A percentile compares a stretch with the other conserved stretches of the same genome.
Evolutionary conservation across 2,888 invertebrate genomes (phyloP).

Genomic region (Morpho helenor): DNA sequence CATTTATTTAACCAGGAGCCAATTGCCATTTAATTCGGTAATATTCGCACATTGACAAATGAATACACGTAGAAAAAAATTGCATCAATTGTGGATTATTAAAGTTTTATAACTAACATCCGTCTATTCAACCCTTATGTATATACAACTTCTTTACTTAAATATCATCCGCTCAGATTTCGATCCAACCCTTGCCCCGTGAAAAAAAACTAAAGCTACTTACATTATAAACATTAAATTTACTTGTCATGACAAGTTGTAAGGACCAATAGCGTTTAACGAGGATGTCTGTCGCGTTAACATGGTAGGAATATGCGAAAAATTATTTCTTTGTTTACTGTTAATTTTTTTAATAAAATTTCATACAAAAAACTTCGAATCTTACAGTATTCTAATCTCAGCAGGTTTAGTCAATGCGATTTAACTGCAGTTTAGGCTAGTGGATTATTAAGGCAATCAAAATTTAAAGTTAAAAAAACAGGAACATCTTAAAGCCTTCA

Average conservation of each 20-base stretch:
- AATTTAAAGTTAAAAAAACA: too few relatives aligned
- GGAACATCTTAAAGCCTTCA: too few relatives aligned
- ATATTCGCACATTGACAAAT: conserved; percentile 52
- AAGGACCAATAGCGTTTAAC: not conserved
- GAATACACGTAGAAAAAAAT: conserved; percentile 39
- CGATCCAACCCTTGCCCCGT: conserved; percentile 51
- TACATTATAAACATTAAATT: conserved; percentile 4
- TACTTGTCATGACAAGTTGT: conserved; percentile 2
- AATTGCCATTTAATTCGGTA: conserved; percentile 67
- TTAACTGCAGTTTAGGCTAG: too few relatives aligned
- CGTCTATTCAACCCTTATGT: conserved; percentile 54
- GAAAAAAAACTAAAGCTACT: conserved; percentile 43
- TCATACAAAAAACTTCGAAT: too few relatives aligned
- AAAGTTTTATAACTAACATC: conserved; percentile 37
- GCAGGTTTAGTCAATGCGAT: too few relatives aligned
- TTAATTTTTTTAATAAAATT: too few relatives aligned
- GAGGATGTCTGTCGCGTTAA: too few relatives aligned
- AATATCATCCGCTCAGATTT: conserved; percentile 43
- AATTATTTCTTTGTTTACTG: too few relatives aligned
- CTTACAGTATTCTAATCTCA: too few relatives aligned
- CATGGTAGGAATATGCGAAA: too few relatives aligned
- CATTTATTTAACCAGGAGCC: conserved; percentile 55
- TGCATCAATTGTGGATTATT: conserved; percentile 40
- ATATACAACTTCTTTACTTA: conserved; percentile 62
- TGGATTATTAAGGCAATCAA: too few relatives aligned